Percentiles rank a stretch among this genome's conserved stretches.
phyloP scores from a whole-genome alignment of 2,113 vertebrate species.

The Rutilus rutilus region DNA sequence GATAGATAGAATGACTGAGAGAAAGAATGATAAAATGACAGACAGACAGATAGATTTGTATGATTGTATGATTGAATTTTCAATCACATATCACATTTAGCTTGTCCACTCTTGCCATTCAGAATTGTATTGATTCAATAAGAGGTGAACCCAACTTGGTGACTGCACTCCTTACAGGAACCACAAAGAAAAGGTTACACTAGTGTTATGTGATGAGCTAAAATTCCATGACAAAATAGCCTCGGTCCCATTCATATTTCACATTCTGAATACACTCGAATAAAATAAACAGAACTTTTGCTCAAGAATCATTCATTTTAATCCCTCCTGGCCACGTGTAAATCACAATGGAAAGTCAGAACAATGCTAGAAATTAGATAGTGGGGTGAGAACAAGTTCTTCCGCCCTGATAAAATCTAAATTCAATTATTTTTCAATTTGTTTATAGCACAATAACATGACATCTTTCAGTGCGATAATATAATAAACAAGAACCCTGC shows the following conservation, averaged over 20 bases:
- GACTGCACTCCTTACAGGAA: constrained; percentile 12
- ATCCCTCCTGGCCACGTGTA: background rate
- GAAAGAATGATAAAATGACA: too few species aligned
- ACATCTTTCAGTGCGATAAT: background rate
- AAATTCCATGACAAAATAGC: constrained; percentile 3
- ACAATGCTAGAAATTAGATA: constrained; percentile 4
- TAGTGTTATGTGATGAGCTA: background rate
- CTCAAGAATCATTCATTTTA: constrained; percentile 28
- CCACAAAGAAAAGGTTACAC: background rate
- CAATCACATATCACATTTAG: background rate
- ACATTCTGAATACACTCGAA: constrained; percentile 1
- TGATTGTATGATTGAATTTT: background rate
- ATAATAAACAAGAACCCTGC: background rate
- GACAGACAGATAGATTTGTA: background rate
- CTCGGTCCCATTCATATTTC: background rate
- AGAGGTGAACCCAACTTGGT: background rate
- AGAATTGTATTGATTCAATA: background rate
- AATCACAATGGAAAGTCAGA: background rate
- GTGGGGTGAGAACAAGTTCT: constrained; percentile 17
- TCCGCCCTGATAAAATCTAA: constrained; percentile 30
- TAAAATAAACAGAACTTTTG: background rate
- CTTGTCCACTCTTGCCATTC: background rate
- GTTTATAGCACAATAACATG: constrained; percentile 40
- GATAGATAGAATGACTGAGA: too few species aligned
- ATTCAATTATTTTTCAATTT: constrained; percentile 33